Conservation (phyloP, 2,797 vertebrate species). For the Pempheris klunzingeri region DNA sequence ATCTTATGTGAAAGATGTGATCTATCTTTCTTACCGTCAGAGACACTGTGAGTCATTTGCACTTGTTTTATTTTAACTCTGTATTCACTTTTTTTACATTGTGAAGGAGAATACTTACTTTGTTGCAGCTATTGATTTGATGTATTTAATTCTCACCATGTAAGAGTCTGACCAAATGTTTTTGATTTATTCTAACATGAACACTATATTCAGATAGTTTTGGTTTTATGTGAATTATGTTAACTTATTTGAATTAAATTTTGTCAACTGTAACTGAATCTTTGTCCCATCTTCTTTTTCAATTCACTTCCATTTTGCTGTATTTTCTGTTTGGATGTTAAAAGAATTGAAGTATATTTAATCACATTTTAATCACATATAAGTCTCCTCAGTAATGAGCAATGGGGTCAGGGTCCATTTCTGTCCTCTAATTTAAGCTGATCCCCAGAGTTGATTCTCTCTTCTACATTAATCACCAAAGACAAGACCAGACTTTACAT, state of each 20-base stretch:
- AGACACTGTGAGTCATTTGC: conserved; percentile 85
- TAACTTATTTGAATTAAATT: conserved; percentile 80
- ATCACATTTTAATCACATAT: conserved; percentile 6
- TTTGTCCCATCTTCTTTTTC: conserved; percentile 3
- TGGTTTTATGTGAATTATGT: conserved; percentile 61
- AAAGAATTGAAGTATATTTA: conserved; percentile 3
- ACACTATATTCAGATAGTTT: conserved; percentile 55
- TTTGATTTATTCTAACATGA: conserved; percentile 62
- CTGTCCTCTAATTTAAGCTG: conserved; percentile 34
- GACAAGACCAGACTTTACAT: conserved; percentile 24
- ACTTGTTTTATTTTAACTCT: conserved; percentile 72
- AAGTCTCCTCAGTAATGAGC: conserved; percentile 13
- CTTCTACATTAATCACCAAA: conserved; percentile 46
- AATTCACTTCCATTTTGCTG: background rate
- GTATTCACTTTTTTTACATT: conserved; percentile 59
- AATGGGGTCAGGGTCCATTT: conserved; percentile 3
- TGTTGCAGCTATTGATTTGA: conserved; percentile 56
- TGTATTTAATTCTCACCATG: conserved; percentile 63
- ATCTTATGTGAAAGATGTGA: conserved; percentile 70
- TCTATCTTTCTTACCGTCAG: conserved; percentile 78
- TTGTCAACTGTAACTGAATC: conserved; percentile 34
- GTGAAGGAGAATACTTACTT: conserved; percentile 59
- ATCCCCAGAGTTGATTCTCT: conserved; percentile 35
- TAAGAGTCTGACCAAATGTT: conserved; percentile 72
- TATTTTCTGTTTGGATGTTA: background rate